Evolutionary conservation across 2,797 vertebrate genomes (phyloP).

Genomic region (Rhincodon typus): DNA sequence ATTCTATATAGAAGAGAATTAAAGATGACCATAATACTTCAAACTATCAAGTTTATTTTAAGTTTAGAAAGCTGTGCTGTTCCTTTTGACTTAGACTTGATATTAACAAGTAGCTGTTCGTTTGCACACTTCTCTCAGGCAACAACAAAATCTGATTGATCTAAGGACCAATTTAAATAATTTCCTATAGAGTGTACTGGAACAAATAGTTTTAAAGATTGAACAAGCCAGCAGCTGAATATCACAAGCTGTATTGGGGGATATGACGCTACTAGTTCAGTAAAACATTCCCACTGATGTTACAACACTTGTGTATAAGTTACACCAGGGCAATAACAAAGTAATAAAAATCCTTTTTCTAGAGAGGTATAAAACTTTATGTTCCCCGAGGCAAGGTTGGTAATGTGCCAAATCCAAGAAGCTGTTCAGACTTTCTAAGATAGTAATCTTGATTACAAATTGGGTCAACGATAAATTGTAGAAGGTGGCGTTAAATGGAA

Average conservation of each 20-base stretch:
- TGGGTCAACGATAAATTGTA: not conserved
- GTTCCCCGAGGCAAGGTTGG: not conserved
- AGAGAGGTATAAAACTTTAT: not conserved
- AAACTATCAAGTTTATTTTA: not conserved
- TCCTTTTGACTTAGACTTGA: not conserved
- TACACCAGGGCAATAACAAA: not conserved
- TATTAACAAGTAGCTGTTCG: not conserved
- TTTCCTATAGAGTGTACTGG: not conserved
- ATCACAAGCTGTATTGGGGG: not conserved
- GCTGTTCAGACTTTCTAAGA: not conserved
- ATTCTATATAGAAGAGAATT: not conserved
- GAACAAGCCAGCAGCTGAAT: not conserved
- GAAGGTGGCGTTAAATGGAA: not conserved
- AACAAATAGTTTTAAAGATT: not conserved
- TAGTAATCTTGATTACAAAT: not conserved
- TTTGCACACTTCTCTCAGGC: not conserved
- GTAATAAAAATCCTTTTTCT: not conserved
- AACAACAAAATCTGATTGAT: too few species aligned
- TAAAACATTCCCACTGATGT: not conserved
- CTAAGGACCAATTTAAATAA: not conserved
- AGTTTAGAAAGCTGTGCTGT: not conserved
- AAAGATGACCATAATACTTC: not conserved
- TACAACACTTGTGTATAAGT: not conserved
- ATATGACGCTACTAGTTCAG: not conserved
- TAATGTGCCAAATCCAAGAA: not conserved